phyloP scores from a whole-genome alignment of 2,113 vertebrate species.

The Rostratula benghalensis region DNA sequence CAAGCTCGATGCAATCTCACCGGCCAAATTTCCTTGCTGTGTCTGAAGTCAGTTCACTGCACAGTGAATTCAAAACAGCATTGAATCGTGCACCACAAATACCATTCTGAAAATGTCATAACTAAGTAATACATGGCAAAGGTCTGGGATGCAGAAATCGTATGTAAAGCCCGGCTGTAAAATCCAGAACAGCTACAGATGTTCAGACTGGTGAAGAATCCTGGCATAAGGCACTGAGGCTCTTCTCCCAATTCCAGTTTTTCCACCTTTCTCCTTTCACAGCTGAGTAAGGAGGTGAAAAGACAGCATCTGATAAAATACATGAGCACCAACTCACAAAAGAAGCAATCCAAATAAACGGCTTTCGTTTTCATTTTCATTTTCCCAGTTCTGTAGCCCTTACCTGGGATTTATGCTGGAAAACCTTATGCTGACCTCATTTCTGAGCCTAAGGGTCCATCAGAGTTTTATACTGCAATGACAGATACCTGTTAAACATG shows the following conservation, averaged over 20 bases:
- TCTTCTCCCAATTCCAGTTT: neutral
- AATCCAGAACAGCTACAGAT: conserved; percentile 11
- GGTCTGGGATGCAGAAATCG: neutral
- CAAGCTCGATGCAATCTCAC: neutral
- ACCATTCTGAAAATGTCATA: conserved; percentile 59
- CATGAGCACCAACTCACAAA: neutral
- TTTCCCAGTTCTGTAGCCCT: neutral
- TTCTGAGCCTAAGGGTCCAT: neutral
- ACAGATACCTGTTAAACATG: neutral
- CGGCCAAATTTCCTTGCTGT: conserved; percentile 19
- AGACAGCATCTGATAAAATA: neutral
- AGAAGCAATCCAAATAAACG: neutral
- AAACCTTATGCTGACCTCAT: neutral
- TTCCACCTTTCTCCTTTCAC: neutral
- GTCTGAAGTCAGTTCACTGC: conserved; percentile 21
- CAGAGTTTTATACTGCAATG: neutral
- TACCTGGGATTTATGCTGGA: neutral
- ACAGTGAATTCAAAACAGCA: conserved; percentile 46
- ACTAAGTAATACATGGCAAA: conserved; percentile 42
- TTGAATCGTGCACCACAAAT: conserved; percentile 21
- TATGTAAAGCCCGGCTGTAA: conserved; percentile 15
- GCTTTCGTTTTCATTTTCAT: neutral
- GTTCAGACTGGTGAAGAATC: neutral
- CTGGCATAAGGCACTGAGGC: neutral
- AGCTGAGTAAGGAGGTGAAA: neutral